Evolutionary conservation across 2,113 vertebrate genomes (phyloP).

Genomic region (Mus musculus): DNA sequence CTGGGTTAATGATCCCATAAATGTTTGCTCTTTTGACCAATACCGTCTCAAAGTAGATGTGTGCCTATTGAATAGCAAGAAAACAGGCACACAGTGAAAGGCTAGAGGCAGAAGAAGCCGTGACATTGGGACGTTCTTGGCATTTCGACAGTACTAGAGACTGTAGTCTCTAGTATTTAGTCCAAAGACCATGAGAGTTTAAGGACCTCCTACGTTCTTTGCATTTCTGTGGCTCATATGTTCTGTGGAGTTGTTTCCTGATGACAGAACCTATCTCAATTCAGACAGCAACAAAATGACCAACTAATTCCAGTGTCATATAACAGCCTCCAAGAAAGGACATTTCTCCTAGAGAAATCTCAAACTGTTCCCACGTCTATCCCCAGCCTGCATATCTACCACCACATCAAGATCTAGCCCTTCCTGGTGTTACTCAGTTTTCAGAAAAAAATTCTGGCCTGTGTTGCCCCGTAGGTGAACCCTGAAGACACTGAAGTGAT

Average conservation of each 20-base stretch:
- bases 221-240: background rate
- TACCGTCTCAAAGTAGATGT: constrained; percentile 56
- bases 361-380: background rate
- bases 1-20: constrained; percentile 69
- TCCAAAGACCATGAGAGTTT: background rate
- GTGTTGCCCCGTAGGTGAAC: background rate
- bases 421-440: background rate
- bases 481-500: background rate
- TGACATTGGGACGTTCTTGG: background rate
- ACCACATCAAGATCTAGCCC: background rate
- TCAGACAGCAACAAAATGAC: background rate
- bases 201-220: background rate
- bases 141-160: background rate
- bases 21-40: constrained; percentile 73
- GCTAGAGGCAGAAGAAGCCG: background rate
- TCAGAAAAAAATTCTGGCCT: background rate
- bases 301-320: background rate
- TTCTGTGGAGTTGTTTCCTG: background rate
- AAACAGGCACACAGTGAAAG: background rate
- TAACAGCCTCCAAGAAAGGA: background rate
- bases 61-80: constrained; percentile 35
- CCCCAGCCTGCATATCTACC: background rate
- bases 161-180: background rate
- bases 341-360: background rate
- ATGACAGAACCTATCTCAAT: background rate